Evolutionary conservation across 2,797 vertebrate genomes (phyloP).

Genomic region (Poecilia wingei): DNA sequence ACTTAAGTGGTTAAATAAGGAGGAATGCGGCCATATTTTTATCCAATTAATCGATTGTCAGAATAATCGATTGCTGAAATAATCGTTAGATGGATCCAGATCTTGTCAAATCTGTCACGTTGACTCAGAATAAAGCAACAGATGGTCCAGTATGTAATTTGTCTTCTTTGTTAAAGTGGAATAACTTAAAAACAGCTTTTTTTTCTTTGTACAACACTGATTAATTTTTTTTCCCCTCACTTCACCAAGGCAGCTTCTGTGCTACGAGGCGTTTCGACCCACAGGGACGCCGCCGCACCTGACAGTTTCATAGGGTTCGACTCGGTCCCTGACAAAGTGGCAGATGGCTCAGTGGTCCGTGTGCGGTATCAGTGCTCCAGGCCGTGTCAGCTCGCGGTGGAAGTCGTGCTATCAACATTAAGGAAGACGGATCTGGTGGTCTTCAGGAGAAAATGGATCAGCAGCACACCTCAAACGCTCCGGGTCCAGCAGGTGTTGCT

Average conservation of each 20-base stretch:
- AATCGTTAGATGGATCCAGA: background rate
- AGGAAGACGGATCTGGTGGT: conserved; percentile 81
- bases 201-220: conserved; percentile 4
- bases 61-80: no score
- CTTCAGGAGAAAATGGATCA: conserved; percentile 88
- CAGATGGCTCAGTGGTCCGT: conserved; percentile 79
- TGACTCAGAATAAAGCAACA: background rate
- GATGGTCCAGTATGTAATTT: background rate
- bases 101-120: background rate
- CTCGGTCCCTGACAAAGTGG: conserved; percentile 80
- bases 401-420: conserved; percentile 84
- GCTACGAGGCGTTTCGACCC: conserved; percentile 71
- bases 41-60: no score
- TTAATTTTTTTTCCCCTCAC: conserved; percentile 22
- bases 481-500: conserved; percentile 80
- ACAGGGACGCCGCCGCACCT: conserved; percentile 37
- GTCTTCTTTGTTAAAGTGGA: background rate
- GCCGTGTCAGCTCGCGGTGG: conserved; percentile 85
- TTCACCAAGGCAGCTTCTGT: conserved; percentile 73
- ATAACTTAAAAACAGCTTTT: background rate
- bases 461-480: conserved; percentile 66
- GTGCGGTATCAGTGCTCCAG: conserved; percentile 86
- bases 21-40: no score
- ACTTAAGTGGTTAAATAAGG: no score
- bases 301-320: conserved; percentile 85